Evolutionary conservation across 2,888 invertebrate species (phyloP).

Genomic region (Cephus runcator): DNA sequence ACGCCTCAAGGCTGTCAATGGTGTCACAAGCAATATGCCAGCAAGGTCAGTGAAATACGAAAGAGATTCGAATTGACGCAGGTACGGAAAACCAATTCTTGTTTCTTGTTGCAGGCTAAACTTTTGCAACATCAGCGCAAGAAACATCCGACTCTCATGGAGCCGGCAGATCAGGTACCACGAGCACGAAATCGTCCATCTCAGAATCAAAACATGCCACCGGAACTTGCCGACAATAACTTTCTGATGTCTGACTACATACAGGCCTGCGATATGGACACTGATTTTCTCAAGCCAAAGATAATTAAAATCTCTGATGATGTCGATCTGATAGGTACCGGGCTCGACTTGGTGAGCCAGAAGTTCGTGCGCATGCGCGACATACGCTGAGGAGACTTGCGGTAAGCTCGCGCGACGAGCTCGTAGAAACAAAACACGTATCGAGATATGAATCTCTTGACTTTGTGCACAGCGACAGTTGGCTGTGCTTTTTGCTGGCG

Average conservation of each 20-base stretch:
- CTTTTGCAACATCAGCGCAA: slow-evolving; percentile 77
- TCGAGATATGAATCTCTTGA: slow-evolving; percentile 63
- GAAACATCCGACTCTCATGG: slow-evolving; percentile 69
- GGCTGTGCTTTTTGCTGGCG: slow-evolving; percentile 40
- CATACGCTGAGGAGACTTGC: slow-evolving; percentile 53
- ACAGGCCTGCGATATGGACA: slow-evolving; percentile 40
- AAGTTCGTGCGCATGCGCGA: slow-evolving; percentile 61
- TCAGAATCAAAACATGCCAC: slow-evolving; percentile 54
- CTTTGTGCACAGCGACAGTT: slow-evolving; percentile 47
- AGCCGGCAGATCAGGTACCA: slow-evolving; percentile 60
- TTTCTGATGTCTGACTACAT: slow-evolving; percentile 50
- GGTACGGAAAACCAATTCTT: neutral
- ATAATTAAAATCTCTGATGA: slow-evolving; percentile 50
- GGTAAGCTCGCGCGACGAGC: slow-evolving; percentile 30
- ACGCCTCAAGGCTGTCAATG: slow-evolving; percentile 79
- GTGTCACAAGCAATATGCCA: slow-evolving; percentile 90
- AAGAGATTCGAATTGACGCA: neutral
- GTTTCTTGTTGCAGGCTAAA: slow-evolving; percentile 66
- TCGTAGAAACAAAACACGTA: slow-evolving; percentile 41
- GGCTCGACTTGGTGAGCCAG: slow-evolving; percentile 48
- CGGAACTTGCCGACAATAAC: slow-evolving; percentile 44
- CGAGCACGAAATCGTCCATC: slow-evolving; percentile 57
- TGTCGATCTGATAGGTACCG: slow-evolving; percentile 45
- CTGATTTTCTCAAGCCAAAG: slow-evolving; percentile 50
- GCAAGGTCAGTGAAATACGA: slow-evolving; percentile 70